Base-by-base conservation (phyloP, 2,797 vertebrate genomes). In the Pseudochirops corinnae region DNA sequence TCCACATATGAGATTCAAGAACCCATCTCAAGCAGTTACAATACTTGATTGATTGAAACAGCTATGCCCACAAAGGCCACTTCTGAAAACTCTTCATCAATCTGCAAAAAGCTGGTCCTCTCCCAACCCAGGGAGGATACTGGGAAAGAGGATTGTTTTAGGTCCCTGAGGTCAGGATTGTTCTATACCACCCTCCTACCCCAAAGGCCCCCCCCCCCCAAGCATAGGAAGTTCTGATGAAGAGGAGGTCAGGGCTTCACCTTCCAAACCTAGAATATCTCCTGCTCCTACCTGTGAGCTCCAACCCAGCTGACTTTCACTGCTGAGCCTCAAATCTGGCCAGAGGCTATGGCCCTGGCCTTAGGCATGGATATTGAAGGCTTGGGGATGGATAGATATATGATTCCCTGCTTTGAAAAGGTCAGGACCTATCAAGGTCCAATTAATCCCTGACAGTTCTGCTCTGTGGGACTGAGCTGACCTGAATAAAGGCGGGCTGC, bases 131-230 rank as follows among this genome's bases (percentile, higher is more conserved):
- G 9, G 39, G 24, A 87, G 74, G 39, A 87, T 87, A 46, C 24
- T 50, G 74, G 24, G 9, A 87, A 87, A 50, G 74, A 87, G 39
- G 39, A 3, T 28, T 87, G 21, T 26, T 50, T 87, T 46, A 87
- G 21, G 9, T 87, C 39, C 24, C 24, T 26, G 39, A 0, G 1
- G 39, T 46, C 74, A 46, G 74, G 74, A 82, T 21, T 82, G 24
- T 57, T 26, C 56, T 24, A 26, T 1, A 5, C 56, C 56, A 26
- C 6, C 39, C 10, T 39, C 39, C 74, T 2, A 5, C 24, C 21
- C 16, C 55, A 1, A 0, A 12, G 10, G 33, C 5, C 7, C 14
- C 24, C 10, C 24, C 10, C 21, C 10, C 7, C 10, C 21, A 4
- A 4, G 7, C 21, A 46, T 21, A 87, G 39, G 46, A 82, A 87